phyloP scores from a whole-genome alignment of 1,140 invertebrate genomes.

The Diachasma alloeum region DNA sequence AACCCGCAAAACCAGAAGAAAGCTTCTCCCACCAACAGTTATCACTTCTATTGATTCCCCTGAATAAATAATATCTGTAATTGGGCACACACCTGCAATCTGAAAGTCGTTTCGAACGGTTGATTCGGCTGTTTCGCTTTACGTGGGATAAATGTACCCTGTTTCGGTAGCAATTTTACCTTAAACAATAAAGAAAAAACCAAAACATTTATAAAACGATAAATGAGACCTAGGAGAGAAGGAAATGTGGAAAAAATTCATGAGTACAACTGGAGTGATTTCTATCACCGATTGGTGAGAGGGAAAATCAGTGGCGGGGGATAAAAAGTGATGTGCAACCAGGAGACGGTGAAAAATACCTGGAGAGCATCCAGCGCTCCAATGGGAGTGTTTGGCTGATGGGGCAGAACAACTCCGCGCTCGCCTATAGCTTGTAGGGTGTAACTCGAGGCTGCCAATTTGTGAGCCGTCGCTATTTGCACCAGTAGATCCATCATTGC shows the following conservation, averaged over 20 bases:
- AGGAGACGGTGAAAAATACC: slow-evolving; percentile 42
- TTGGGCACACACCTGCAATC: slow-evolving; percentile 67
- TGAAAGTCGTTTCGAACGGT: slow-evolving; percentile 80
- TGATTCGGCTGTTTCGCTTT: slow-evolving; percentile 62
- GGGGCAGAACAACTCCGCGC: slow-evolving; percentile 71
- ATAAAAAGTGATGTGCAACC: neutral
- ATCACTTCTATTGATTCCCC: neutral
- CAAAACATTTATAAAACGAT: neutral
- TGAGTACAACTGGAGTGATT: neutral
- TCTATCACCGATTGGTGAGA: neutral
- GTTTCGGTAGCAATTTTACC: slow-evolving; percentile 71
- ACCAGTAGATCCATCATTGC: slow-evolving; percentile 86
- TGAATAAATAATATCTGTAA: neutral
- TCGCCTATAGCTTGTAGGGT: slow-evolving; percentile 75
- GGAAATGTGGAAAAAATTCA: neutral
- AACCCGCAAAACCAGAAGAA: neutral
- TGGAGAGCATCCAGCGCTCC: slow-evolving; percentile 71
- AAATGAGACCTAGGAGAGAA: neutral
- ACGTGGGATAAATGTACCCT: slow-evolving; percentile 60
- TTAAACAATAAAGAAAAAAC: slow-evolving; percentile 42
- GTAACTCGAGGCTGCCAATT: slow-evolving; percentile 76
- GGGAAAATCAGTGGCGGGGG: neutral
- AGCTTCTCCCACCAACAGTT: neutral
- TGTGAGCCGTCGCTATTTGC: slow-evolving; percentile 77
- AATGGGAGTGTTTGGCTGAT: slow-evolving; percentile 84